Base-by-base conservation (phyloP, 2,888 invertebrate species). In the Coronaproctus castanopsis region DNA sequence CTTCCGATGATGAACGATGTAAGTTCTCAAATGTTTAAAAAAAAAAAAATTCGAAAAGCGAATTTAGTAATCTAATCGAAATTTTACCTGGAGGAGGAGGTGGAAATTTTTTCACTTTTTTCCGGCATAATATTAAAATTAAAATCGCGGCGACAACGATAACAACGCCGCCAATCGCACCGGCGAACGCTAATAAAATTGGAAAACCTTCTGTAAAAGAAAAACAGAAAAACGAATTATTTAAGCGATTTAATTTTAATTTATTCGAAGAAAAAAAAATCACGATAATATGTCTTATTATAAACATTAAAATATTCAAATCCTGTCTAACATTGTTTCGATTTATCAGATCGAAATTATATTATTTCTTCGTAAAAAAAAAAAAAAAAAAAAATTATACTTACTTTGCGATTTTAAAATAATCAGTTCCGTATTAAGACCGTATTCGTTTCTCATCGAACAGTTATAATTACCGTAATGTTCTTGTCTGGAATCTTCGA, bases 401-500 rank as follows among this genome's bases (percentile, higher is more conserved):
- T 84, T 78, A 93, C 93, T 88, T 75, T 88, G 88, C 66, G 87
- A 83, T 70, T 81, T 81, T 65, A 95, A 77, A 55, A 81, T 79
- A 64, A 95, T 92, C 69, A 87, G 81, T 67, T 86, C 78, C 10
- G 83, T 81, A 70, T 88, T 91, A 62, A 81, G 81, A 20, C 95
- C 95, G 66, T 87, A 92, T 61, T 85, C 83, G 71, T 95, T 96
- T 55, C 84, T 80, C 3, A 92, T 90, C 58, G 90, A 88, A 72
- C 95, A 96, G 73, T 91, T 93, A 75, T 93, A 96, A 64, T 81
- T 78, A 24, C 93, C 93, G 69, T 89, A 95, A 70, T 95, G 91
- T 63, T 80, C 80, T 20, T 84, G 81, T 68, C 83, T 82, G 56
- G 90, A 87, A 69, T 89, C 86, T 60, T 86, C 77, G 64, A 95